These are phyloP conservation scores for Papilio dardanus DNA, from an alignment of 1,140 invertebrate species.

Conservation along the genomic window DNA sequence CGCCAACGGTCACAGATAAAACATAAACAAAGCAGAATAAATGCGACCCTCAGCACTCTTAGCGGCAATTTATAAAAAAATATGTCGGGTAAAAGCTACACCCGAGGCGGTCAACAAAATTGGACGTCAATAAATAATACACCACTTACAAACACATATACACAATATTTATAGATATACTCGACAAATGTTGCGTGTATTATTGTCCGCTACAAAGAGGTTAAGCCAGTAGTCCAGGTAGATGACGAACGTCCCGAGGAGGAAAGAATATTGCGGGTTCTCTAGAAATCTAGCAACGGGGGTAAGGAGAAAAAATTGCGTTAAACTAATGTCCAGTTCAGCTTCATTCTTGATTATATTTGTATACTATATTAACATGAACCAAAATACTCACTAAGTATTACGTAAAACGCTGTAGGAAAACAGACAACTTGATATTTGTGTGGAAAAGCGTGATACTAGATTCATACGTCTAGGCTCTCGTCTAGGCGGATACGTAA, in stretches of 20 bases:
- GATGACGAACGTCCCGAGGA: too few relatives aligned
- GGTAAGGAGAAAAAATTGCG: too few relatives aligned
- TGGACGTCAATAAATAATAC: conserved; percentile 24
- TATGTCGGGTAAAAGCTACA: not conserved
- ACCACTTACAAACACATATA: not conserved
- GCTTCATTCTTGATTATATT: too few relatives aligned
- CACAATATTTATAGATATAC: not conserved
- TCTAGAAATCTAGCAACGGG: too few relatives aligned
- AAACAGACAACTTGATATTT: conserved; percentile 30
- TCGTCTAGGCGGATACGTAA: conserved; percentile 35
- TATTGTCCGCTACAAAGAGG: not conserved
- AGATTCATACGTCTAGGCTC: conserved; percentile 33
- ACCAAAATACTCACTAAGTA: too few relatives aligned
- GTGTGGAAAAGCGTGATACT: not conserved
- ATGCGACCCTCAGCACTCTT: not conserved
- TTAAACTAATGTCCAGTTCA: too few relatives aligned
- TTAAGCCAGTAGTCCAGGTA: not conserved
- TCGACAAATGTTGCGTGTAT: not conserved
- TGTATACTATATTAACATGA: too few relatives aligned
- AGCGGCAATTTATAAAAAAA: conserved; percentile 23
- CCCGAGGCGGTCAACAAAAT: not conserved
- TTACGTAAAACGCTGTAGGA: not conserved
- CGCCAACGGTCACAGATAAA: not conserved
- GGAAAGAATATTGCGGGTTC: too few relatives aligned
- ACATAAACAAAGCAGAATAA: conserved; percentile 12